Evolutionary conservation across 2,888 invertebrate genomes (phyloP).

Genomic region (Thyatira batis): DNA sequence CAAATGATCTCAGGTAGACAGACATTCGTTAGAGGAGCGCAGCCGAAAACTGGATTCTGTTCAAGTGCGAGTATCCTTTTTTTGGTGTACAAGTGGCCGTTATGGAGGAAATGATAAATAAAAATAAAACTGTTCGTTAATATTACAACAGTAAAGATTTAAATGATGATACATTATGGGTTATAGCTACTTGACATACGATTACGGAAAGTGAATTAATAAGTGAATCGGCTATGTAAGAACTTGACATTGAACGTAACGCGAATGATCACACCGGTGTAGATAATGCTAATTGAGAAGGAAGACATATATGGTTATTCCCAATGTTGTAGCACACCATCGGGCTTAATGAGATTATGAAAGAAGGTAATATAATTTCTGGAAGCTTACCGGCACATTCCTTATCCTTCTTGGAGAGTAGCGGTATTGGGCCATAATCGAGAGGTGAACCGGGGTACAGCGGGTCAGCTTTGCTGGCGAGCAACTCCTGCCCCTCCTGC

Average conservation of each 20-base stretch:
- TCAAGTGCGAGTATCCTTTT: slow-evolving; percentile 63
- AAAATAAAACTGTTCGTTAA: slow-evolving; percentile 38
- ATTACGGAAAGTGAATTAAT: slow-evolving; percentile 18
- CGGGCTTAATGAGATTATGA: not conserved
- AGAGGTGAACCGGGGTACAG: slow-evolving; percentile 82
- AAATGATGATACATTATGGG: slow-evolving; percentile 21
- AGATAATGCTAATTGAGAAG: not conserved
- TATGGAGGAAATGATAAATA: slow-evolving; percentile 68
- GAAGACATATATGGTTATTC: not conserved
- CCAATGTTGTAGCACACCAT: not conserved
- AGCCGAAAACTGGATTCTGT: slow-evolving; percentile 72
- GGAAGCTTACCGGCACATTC: slow-evolving; percentile 67
- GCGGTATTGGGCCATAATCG: slow-evolving; percentile 83
- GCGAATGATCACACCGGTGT: not conserved
- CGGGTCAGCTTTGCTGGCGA: slow-evolving; percentile 84
- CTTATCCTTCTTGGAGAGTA: slow-evolving; percentile 81
- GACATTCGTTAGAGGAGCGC: slow-evolving; percentile 54
- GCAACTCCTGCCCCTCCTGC: slow-evolving; percentile 91
- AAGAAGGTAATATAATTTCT: slow-evolving; percentile 11
- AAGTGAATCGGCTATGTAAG: slow-evolving; percentile 15
- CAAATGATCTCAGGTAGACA: slow-evolving; percentile 74
- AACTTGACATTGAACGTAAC: slow-evolving; percentile 2
- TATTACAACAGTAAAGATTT: slow-evolving; percentile 29
- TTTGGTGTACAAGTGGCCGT: slow-evolving; percentile 68
- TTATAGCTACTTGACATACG: slow-evolving; percentile 13